Percentiles rank a stretch among this genome's conserved stretches.
Evolutionary conservation across 2,113 vertebrate species (phyloP).

Genomic region (Paradisaea rubra): DNA sequence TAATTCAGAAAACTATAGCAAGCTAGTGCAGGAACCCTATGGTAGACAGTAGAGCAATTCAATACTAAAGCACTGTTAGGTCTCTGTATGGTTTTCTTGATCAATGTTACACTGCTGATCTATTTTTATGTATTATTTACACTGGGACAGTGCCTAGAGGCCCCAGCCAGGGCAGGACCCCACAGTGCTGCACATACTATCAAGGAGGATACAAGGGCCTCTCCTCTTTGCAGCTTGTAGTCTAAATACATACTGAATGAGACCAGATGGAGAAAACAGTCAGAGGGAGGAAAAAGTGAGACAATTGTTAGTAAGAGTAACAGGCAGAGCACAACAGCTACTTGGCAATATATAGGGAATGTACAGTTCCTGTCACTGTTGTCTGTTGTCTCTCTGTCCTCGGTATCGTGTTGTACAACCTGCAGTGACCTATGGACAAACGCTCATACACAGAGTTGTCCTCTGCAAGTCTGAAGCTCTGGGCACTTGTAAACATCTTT

Average conservation of each 20-base stretch:
- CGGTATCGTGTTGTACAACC: background rate
- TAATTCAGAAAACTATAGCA: background rate
- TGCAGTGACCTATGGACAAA: background rate
- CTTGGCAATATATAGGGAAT: background rate
- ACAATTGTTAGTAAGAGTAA: background rate
- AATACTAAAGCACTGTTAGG: background rate
- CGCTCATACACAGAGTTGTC: rapidly evolving
- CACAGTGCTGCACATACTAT: background rate
- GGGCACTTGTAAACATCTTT: background rate
- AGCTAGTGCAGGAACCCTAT: background rate
- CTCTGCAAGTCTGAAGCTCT: background rate
- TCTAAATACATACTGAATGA: background rate
- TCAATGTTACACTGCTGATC: background rate
- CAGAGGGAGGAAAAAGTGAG: background rate
- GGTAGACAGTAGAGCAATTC: background rate
- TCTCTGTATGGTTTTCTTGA: background rate
- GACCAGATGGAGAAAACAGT: background rate
- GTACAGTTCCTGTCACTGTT: background rate
- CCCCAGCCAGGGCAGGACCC: background rate
- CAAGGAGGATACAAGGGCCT: background rate
- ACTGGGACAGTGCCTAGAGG: constrained; percentile 19
- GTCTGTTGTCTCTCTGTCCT: background rate
- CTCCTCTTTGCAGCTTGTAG: background rate
- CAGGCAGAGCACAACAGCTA: background rate
- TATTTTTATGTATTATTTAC: constrained; percentile 49